Base-by-base conservation (phyloP, 2,888 invertebrate species). In the Lagria hirta region DNA sequence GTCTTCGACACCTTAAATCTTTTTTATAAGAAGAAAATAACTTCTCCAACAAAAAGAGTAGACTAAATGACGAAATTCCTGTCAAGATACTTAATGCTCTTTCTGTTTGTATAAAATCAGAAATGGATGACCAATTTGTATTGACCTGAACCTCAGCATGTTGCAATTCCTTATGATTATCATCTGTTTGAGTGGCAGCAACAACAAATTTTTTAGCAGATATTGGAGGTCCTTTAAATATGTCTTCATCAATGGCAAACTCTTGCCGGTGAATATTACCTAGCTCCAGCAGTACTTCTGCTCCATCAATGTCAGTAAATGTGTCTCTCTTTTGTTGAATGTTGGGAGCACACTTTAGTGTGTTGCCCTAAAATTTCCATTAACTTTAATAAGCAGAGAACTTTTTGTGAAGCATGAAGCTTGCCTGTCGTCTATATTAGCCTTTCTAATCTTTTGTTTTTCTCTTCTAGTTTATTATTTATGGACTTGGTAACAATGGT, bases 231-330 rank as follows among this genome's bases (percentile, higher is more conserved):
- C 10, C 22, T 22, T 4, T 10, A 8, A 10, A 7, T 22, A 4
- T 22, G 3, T 22, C n/a, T 7, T 8, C n/a, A 4, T 4, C 4
- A 4, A 22, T 10, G n/a, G n/a, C 22, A 22, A 18, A 18, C 18
- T 7, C 22, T 7, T 22, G 22, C 3, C 22, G 4, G 18, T 18
- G 6, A 18, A 22, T 22, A 7, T 7, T 22, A 7, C 4, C 22
- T 22, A 22, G 22, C 22, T 22, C 4, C 7, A 22, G 22, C 10
- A 22, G n/a, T 7, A 7, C 22, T 22, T 22, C 4, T 22, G 22
- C 22, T 22, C 22, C 22, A 22, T 22, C 22, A 22, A 22, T 4
- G n/a, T 22, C 3, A 22, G 3, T 22, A 22, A 22, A 22, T 22
- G 22, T 22, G 6, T 18, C 18, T 5, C n/a, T 22, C 7, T 22